Evolutionary conservation across 2,888 invertebrate species (phyloP).

Genomic region (Julus scanicus): DNA sequence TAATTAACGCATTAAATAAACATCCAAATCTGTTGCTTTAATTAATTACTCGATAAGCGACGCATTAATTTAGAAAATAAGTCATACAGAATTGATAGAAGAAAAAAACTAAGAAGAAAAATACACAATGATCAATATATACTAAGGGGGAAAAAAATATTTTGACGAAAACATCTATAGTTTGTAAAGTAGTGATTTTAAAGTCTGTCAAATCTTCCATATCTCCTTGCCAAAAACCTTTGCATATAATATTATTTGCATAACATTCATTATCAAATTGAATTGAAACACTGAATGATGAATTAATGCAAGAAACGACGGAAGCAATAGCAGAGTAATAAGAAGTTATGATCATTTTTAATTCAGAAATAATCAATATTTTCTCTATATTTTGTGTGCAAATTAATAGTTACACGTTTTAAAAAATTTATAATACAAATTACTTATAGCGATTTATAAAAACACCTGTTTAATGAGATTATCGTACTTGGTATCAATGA

Average conservation of each 20-base stretch:
- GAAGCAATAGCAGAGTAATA: background rate
- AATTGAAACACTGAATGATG: background rate
- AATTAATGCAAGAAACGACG: background rate
- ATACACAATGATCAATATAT: background rate
- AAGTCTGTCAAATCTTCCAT: background rate
- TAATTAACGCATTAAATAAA: background rate
- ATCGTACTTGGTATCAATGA: no score
- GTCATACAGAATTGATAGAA: background rate
- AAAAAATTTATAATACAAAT: no score
- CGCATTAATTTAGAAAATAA: background rate
- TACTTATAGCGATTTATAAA: no score
- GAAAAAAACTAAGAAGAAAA: background rate
- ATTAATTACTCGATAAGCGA: background rate
- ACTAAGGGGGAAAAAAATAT: background rate
- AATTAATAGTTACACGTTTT: no score
- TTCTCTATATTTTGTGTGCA: no score
- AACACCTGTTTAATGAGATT: no score
- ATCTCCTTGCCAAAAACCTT: background rate
- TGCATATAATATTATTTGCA: background rate
- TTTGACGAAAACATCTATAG: no score
- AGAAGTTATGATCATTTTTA: background rate
- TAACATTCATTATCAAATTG: background rate
- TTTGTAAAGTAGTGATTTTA: background rate
- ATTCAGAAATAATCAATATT: no score
- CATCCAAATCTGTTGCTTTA: background rate